Evolutionary conservation across 2,888 invertebrate species (phyloP).

Genomic region (Chymomyza caudatula): DNA sequence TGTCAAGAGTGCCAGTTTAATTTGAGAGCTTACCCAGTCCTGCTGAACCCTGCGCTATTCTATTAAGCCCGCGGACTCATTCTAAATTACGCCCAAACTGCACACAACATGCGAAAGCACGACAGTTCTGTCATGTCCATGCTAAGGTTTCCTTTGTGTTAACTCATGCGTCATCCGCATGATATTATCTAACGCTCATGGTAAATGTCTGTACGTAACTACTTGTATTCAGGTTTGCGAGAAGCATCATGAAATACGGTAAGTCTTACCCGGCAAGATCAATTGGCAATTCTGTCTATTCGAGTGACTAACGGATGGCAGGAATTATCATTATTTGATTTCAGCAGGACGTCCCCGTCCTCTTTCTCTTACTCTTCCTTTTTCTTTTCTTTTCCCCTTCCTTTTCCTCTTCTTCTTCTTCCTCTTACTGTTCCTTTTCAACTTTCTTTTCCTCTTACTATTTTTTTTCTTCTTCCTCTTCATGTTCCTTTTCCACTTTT

Average conservation of each 20-base stretch:
- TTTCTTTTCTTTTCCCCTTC: too few relatives aligned
- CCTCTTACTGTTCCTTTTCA: too few relatives aligned
- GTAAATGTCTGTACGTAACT: background rate
- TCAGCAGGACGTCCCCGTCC: too few relatives aligned
- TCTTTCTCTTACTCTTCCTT: too few relatives aligned
- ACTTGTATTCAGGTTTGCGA: background rate
- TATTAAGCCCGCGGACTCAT: slow-evolving; percentile 74
- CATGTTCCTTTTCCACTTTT: too few relatives aligned
- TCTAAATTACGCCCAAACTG: slow-evolving; percentile 69
- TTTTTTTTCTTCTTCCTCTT: too few relatives aligned
- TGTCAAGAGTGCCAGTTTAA: background rate
- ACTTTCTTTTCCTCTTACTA: too few relatives aligned
- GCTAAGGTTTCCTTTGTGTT: background rate
- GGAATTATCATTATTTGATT: too few relatives aligned
- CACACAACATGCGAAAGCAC: slow-evolving; percentile 66
- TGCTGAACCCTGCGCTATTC: background rate
- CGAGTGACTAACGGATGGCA: too few relatives aligned
- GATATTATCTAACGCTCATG: background rate
- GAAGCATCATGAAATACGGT: background rate
- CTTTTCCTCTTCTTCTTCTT: too few relatives aligned
- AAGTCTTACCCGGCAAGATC: too few relatives aligned
- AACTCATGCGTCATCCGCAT: background rate
- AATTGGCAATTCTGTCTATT: too few relatives aligned
- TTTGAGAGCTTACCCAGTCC: background rate
- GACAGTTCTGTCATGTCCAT: slow-evolving; percentile 48